phyloP scores from a whole-genome alignment of 1,140 invertebrate species.

The Drosophila paulistorum region DNA sequence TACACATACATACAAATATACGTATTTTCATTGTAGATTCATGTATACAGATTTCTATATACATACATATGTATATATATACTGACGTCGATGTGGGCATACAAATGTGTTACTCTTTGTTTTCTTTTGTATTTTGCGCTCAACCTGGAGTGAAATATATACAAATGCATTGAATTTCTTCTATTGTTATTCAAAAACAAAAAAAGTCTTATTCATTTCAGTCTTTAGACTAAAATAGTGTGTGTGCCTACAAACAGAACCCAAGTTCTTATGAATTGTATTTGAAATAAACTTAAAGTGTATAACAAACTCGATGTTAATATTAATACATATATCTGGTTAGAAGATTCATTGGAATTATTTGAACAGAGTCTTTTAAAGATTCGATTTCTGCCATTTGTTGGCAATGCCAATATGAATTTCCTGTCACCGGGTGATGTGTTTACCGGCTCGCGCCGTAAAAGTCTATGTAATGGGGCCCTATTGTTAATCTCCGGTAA shows the following conservation, averaged over 20 bases:
- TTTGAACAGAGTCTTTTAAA: background rate
- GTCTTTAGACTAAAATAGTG: constrained; percentile 8
- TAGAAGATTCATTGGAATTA: background rate
- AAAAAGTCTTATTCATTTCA: constrained; percentile 25
- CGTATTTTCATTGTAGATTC: constrained; percentile 18
- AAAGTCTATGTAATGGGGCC: constrained; percentile 67
- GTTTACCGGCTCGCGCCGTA: constrained; percentile 56
- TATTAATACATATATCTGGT: background rate
- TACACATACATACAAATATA: background rate
- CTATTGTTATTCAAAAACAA: constrained; percentile 17
- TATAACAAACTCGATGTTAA: background rate
- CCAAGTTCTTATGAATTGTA: background rate
- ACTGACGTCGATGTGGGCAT: constrained; percentile 16
- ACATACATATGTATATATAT: background rate
- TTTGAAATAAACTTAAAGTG: background rate
- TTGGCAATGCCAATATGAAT: constrained; percentile 47
- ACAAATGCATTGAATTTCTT: constrained; percentile 26
- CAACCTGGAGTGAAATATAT: constrained; percentile 16
- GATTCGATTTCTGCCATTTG: background rate
- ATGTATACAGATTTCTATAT: constrained; percentile 22
- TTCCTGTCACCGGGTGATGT: constrained; percentile 64
- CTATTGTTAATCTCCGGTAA: constrained; percentile 40
- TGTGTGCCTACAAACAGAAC: background rate
- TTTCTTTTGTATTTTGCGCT: constrained; percentile 16
- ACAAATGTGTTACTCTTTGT: constrained; percentile 28